Base-by-base conservation (phyloP, 2,113 vertebrate species). In the Diadophis punctatus region DNA sequence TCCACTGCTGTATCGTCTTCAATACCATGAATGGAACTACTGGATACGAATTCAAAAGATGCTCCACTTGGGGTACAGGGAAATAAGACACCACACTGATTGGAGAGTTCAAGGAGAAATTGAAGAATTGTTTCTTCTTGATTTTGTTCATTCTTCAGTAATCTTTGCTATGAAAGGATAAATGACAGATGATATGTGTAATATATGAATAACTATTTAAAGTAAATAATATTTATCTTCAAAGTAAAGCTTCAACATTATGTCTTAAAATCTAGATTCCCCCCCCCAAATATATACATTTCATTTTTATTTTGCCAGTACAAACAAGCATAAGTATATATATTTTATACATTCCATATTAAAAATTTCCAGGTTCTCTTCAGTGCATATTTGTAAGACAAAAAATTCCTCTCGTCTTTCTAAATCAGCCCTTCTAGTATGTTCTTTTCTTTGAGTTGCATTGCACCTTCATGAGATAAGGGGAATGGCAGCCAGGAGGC, bases 61-160 rank as follows among this genome's bases (percentile, higher is more conserved):
- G 91, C 90, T 49, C 96, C 97, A 51, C 96, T 97, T 88, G 97
- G 96, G 12, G 96, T 94, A 58, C 96, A 97, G 12, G 98, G 98
- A 94, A 99, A 99, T 46, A 97, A 98, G 92, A 99, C 93, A 1
- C 98, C 98, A 94, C 98, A 98, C 88, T 98, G 97, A 94, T 97
- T 97, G 60, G 98, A 98, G 88, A 99, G 96, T 95, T 98, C 98
- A 95, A 98, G 94, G 91, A 99, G 97, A 39, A 99, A 98, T 58
- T 98, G 97, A 91, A 99, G 96, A 2, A 98, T 96, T 90, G 97
- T 97, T 92, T 99, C 98, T 97, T 99, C 98, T 96, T 97, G 98
- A 87, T 97, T 97, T 95, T 98, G 96, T 93, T 98, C 96, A 90
- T 95, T 97, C 95, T 97, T 98, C 96, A 98, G 94, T 43, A 98